These are phyloP conservation scores for Diploptera punctata DNA, from an alignment of 2,888 invertebrate species.

Conservation along the genomic window DNA sequence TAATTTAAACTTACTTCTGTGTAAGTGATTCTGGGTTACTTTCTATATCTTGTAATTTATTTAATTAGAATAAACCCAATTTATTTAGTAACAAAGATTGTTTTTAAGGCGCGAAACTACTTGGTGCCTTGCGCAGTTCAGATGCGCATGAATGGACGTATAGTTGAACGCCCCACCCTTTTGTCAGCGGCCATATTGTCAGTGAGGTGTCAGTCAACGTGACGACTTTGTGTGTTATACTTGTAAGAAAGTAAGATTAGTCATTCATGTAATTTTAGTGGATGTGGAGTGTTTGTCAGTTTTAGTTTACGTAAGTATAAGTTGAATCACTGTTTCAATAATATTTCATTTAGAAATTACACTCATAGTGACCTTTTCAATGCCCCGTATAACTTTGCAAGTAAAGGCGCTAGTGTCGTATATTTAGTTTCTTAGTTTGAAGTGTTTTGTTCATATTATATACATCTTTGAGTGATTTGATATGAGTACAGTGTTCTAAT, in stretches of 20 bases:
- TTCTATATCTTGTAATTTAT: too few relatives aligned
- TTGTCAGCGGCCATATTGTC: constrained; percentile 55
- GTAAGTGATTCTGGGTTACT: too few relatives aligned
- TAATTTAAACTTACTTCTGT: too few relatives aligned
- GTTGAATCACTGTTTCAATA: background rate
- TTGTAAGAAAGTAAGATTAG: background rate
- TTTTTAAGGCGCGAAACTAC: too few relatives aligned
- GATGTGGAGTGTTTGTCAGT: constrained; percentile 1
- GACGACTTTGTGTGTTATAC: constrained; percentile 12
- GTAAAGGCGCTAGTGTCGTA: constrained; percentile 1
- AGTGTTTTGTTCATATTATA: background rate
- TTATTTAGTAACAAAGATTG: too few relatives aligned
- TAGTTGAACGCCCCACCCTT: constrained; percentile 34
- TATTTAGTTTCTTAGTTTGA: background rate
- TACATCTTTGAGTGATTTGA: background rate
- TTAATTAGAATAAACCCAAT: too few relatives aligned
- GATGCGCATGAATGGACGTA: constrained; percentile 6
- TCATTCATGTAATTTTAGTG: background rate
- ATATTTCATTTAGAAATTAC: background rate
- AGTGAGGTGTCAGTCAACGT: constrained; percentile 55
- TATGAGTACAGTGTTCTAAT: background rate
- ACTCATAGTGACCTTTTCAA: background rate
- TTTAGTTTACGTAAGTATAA: constrained; percentile 21
- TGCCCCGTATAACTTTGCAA: background rate
- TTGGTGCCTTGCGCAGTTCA: too few relatives aligned